phyloP scores from a whole-genome alignment of 2,888 invertebrate species.

The Plagodis dolabraria region DNA sequence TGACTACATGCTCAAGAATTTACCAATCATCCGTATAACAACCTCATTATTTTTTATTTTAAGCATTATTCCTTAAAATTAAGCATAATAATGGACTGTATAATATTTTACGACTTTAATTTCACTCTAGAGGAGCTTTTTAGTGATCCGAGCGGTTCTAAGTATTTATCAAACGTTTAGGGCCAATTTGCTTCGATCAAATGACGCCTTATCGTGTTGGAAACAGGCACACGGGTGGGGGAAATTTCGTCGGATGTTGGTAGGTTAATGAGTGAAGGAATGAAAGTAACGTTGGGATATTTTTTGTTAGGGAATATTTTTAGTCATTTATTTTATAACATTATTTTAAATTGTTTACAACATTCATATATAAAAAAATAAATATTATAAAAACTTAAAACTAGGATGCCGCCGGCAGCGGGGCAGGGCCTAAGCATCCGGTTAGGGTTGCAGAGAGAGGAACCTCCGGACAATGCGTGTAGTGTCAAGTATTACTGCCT shows the following conservation, averaged over 20 bases:
- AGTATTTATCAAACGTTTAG: constrained; percentile 18
- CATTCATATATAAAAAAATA: too few species aligned
- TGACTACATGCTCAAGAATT: neutral
- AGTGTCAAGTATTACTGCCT: too few species aligned
- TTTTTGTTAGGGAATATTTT: neutral
- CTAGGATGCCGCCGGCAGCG: too few species aligned
- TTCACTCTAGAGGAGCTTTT: constrained; percentile 12
- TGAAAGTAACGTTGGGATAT: neutral
- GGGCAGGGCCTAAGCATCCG: too few species aligned
- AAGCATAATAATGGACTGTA: constrained; percentile 2
- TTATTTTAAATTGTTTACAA: too few species aligned
- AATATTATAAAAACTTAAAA: too few species aligned
- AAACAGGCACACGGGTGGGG: constrained; percentile 6
- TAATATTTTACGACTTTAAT: constrained; percentile 11
- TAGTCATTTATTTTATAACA: too few species aligned
- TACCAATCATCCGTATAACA: neutral
- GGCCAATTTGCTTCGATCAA: constrained; percentile 18
- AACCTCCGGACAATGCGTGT: too few species aligned
- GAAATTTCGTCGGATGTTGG: constrained; percentile 2
- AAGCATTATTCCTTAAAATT: constrained; percentile 8
- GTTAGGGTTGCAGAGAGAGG: too few species aligned
- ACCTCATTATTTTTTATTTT: constrained; percentile 2
- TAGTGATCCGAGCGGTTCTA: constrained; percentile 7
- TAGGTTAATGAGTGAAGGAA: neutral
- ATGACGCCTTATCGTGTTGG: constrained; percentile 6